Base-by-base conservation (phyloP, 2,113 vertebrate genomes). In the Polyodon spathula region DNA sequence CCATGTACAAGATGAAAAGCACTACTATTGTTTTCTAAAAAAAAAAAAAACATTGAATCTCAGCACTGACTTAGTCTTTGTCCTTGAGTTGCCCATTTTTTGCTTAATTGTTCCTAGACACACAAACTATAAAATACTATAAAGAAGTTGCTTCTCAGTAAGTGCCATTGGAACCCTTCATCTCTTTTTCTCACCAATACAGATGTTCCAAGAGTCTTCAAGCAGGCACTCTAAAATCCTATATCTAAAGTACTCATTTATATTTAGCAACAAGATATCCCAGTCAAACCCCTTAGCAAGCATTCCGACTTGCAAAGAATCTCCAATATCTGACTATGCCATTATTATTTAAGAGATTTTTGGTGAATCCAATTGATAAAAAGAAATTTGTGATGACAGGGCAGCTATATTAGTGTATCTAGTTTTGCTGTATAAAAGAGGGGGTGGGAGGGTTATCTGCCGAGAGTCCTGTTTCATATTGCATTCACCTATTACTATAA, bases 361-460 rank as follows among this genome's bases (percentile, higher is more conserved):
- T 38, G 37, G 44, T 40, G 46, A n/a, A 15, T 60, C 59, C 59
- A 60, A 60, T 60, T 27, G 43, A 17, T 60, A 39, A 60, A 59
- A 51, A 7, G 56, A 42, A 16, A 37, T 60, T 38, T 46, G 17
- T 48, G 7, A 39, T 51, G 46, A 37, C 46, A 39, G 37, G 15
- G 46, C 42, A 48, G 10, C 3, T 39, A 40, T 48, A 60, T 60
- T 51, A 60, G 37, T 38, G 44, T 16, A 48, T 8, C 44, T 27
- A 15, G 43, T 48, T 44, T 60, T 27, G 43, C 37, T 14, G 46
- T 39, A 58, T 58, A 40, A 58, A n/a, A 43, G 40, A 27, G 27
- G 14, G 56, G 41, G n/a, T 16, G 6, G 56, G 38, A 8, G 27
- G 43, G 9, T 16, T 43, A 27, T n/a, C 56, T 42, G 56, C 56